Base-by-base conservation (phyloP, 64 coral and sea anemone genomes). In the Platygyra sinensis region DNA sequence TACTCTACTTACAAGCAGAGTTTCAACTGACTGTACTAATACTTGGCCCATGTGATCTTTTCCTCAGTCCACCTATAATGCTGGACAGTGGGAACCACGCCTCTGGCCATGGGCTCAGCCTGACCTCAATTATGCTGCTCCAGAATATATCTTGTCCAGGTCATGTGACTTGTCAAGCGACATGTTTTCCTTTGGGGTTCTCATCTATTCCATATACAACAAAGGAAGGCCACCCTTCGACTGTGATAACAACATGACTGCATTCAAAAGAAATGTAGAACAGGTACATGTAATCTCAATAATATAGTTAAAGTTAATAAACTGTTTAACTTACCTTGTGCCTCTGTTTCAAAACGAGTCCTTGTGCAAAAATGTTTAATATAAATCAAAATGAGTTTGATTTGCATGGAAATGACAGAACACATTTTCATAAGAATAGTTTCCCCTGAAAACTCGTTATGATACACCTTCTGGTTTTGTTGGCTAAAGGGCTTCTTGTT, bases 201-300 rank as follows among this genome's bases (percentile, higher is more conserved):
- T 98, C 15, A 98, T 98, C 55, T 93, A 95, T 73, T 94, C 96
- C 10, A 79, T 98, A 38, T 98, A 95, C 71, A 98, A 98, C 49
- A 79, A 80, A 57, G 96, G 96, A 7, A 90, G 72, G 65, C 94
- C 96, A 49, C 93, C 84, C 7, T 98, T 62, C 86, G 83, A 92
- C 57, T 98, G 96, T 69, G 84, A 95, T 54, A 90, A 89, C 80
- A 93, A 98, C 54, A 93, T 98, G 79, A 77, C 91, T 2, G 73
- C 96, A 19, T 98, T 95, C 55, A 98, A 98, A 61, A 93, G 88
- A 59, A 92, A 95, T 60, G 84, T 98, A 27, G 96, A 95, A 55
- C 80, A 95, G 94, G 96, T 98, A 55, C 80, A 95, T 91, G 96
- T 98, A 30, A 30, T 20, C 32, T 42, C 20, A 75, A 13, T 9